Conservation (phyloP, 2,113 vertebrate species). For the Gadus chalcogrammus region DNA sequence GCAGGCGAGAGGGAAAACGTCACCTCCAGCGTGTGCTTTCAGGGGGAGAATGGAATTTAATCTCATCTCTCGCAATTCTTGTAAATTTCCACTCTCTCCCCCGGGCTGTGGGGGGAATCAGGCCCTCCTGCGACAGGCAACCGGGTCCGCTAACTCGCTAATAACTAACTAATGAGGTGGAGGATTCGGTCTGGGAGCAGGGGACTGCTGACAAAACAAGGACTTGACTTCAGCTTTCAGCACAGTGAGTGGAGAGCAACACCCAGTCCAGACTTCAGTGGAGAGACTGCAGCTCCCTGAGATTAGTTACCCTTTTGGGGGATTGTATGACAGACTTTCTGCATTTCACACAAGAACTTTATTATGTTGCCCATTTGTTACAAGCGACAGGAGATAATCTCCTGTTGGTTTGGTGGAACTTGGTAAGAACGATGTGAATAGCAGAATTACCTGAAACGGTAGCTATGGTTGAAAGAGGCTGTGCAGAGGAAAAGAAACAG, state of each 20-base stretch:
- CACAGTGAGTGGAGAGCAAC: too few species aligned
- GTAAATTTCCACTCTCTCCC: constrained; percentile 69
- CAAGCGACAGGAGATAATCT: not conserved
- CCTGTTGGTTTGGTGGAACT: not conserved
- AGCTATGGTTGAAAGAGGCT: constrained; percentile 28
- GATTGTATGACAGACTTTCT: constrained; percentile 2
- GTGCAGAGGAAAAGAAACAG: constrained; percentile 41
- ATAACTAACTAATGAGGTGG: constrained; percentile 2
- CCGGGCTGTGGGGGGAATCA: constrained; percentile 30
- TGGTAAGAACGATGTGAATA: not conserved
- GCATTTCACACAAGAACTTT: not conserved
- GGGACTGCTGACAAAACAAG: too few species aligned
- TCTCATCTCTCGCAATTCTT: constrained; percentile 65
- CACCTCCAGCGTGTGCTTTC: constrained; percentile 47
- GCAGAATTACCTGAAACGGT: too few species aligned
- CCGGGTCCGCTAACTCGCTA: constrained; percentile 19
- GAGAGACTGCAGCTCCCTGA: too few species aligned
- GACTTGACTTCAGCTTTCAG: too few species aligned
- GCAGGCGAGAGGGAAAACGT: constrained; percentile 41
- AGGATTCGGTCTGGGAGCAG: not conserved
- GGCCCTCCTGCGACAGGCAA: constrained; percentile 40
- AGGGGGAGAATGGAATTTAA: constrained; percentile 68
- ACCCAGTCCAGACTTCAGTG: too few species aligned
- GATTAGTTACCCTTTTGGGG: not conserved
- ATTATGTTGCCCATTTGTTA: not conserved